Base-by-base conservation (phyloP, 2,888 invertebrate genomes). In the Theristus sp. region DNA sequence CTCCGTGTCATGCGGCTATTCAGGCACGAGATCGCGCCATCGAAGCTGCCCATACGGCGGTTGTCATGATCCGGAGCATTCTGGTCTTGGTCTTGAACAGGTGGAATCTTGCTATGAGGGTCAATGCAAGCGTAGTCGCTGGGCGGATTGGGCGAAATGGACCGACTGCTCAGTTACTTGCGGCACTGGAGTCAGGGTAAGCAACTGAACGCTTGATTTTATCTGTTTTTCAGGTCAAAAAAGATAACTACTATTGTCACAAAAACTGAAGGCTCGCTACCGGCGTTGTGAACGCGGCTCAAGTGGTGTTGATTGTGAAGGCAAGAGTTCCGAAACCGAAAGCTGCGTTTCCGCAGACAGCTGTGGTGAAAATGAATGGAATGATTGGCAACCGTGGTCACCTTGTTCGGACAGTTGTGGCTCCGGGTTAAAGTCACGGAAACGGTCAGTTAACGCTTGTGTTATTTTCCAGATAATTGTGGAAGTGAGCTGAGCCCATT, bases 351-450 rank as follows among this genome's bases (percentile, higher is more conserved):
- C n/a, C 38, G 10, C 10, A 38, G 38, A 17, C 38, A 13, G 10
- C 10, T 38, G 38, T 38, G 17, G 17, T 38, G 38, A 38, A 6
- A 17, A 17, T 38, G 38, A 38, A 38, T 38, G 38, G 38, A 6
- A 17, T 10, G 52, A 52, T 17, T 52, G 52, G 58, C 26, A 64
- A 46, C 61, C 57, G 27, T 70, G 69, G 69, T 64, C 64, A n/a
- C 63, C 68, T 2, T 70, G 70, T 59, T 68, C 68, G 2, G 68
- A 64, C 29, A 65, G 65, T 52, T 71, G 71, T 59, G 71, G 71
- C 47, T 67, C 70, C 22, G 71, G 71, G n/a, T 67, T 65, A 22
- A 64, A 69, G 57, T 67, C 67, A 17, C 61, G 71, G 59, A 66
- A 67, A 28, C 63, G 71, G 58, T 63, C 60, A 38, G 38, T 38